phyloP scores from a whole-genome alignment of 2,797 vertebrate genomes.

The Manis crassicaudata region DNA sequence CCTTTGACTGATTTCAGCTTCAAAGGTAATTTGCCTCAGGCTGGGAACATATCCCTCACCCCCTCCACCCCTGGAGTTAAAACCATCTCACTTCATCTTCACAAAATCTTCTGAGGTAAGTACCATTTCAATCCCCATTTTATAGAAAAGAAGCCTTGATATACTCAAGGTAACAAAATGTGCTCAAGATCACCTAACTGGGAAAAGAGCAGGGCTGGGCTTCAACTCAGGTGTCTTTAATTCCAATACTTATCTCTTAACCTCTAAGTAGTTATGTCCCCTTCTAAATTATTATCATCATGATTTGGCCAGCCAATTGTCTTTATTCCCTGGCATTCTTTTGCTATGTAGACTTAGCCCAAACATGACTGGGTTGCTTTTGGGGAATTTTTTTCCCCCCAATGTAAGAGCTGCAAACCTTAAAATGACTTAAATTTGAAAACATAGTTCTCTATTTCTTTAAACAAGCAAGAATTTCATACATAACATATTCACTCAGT shows the following conservation, averaged over 20 bases:
- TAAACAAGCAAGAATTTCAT: conserved; percentile 64
- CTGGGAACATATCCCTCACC: no score
- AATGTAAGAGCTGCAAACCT: conserved; percentile 50
- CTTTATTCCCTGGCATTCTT: neutral
- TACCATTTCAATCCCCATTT: neutral
- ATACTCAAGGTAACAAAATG: neutral
- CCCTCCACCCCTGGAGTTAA: no score
- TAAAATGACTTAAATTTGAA: conserved; percentile 64
- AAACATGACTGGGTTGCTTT: neutral
- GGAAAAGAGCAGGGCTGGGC: neutral
- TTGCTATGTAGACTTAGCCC: neutral
- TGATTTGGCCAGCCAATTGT: neutral
- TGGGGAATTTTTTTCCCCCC: neutral
- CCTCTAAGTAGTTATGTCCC: neutral
- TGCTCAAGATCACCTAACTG: neutral
- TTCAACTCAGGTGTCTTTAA: neutral
- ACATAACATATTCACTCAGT: conserved; percentile 44
- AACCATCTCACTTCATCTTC: neutral
- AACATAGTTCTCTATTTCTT: conserved; percentile 63
- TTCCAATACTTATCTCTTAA: neutral
- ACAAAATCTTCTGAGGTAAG: neutral
- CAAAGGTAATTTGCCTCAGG: no score
- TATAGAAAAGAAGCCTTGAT: neutral
- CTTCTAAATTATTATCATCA: neutral
- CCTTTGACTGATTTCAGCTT: no score